Percentiles rank a stretch among this genome's conserved stretches.
These are phyloP conservation scores for Luperina testacea DNA, from an alignment of 2,888 invertebrate species.

Conservation along the genomic window DNA sequence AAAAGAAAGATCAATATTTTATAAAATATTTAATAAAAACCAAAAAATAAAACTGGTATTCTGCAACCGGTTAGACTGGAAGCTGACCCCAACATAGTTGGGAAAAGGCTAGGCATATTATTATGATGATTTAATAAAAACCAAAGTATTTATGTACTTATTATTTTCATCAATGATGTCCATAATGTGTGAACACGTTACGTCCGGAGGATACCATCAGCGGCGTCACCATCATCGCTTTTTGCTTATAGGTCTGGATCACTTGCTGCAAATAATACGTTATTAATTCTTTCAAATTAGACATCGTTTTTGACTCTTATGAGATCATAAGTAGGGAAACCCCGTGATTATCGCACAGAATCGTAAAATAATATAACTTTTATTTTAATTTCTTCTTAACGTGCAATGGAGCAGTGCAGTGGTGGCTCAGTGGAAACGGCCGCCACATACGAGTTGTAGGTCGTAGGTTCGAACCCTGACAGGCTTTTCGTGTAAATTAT, in stretches of 20 bases:
- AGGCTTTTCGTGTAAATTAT: too few relatives aligned
- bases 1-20: background rate
- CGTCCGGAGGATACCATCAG: conserved; percentile 85
- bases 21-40: background rate
- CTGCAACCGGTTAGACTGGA: too few relatives aligned
- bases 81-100: too few relatives aligned
- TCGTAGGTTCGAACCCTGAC: background rate
- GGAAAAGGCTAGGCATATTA: too few relatives aligned
- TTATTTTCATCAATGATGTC: conserved; percentile 25
- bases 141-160: background rate
- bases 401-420: background rate
- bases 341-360: background rate
- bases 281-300: background rate
- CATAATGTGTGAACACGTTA: conserved; percentile 59
- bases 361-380: background rate
- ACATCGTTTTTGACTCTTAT: background rate
- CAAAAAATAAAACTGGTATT: background rate
- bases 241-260: conserved; percentile 91
- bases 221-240: conserved; percentile 87
- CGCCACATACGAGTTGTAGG: background rate
- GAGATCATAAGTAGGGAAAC: background rate
- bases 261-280: conserved; percentile 90
- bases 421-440: background rate
- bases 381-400: background rate
- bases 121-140: background rate